Evolutionary conservation across 2,113 vertebrate species (phyloP), one percentile per base, ranked within the genome.

Genomic region (Cairina moschata): DNA sequence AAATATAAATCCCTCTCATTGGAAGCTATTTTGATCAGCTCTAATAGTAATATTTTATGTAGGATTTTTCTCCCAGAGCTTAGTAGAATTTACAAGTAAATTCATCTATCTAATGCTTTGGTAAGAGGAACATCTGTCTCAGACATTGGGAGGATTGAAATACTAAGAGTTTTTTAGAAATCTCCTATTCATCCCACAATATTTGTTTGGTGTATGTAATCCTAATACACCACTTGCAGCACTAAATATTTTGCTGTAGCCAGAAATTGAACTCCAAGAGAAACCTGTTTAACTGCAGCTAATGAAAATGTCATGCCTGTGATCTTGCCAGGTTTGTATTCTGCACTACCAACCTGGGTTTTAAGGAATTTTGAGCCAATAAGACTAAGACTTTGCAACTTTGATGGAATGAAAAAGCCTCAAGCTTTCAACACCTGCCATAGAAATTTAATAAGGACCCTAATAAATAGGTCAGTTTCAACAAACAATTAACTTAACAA

Each of bases 381-480:
- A 79, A 78, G 66, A 44, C 40, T 94, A n/a, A 59, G 74, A 66
- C 62, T 85, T 71, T 87, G 77, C 80, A 95, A 63, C 66, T 92
- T 89, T 16, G 80, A 84, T 86, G 83, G 90, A 95, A 96, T 81
- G 79, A 90, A 96, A 97, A 96, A 91, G n/a, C 86, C 75, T 95
- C 68, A 77, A 89, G 91, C 75, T 96, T 96, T 96, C 94, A 96
- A 89, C 88, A 93, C 95, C 88, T 97, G 92, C 88, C 92, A 74
- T 69, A 87, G 91, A 89, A 95, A 90, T 94, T 97, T 96, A 96
- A 97, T 96, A 97, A 95, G 78, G 46, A 85, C 75, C 75, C 86
- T 92, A 92, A 95, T 96, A 96, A 97, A 86, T 91, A 91, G 74
- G 94, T 93, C 81, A 68, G 86, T 97, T 97, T 97, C 95, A 96